These are phyloP conservation scores for Manis crassicaudata DNA, from an alignment of 2,797 vertebrate species.

Conservation along the genomic window DNA sequence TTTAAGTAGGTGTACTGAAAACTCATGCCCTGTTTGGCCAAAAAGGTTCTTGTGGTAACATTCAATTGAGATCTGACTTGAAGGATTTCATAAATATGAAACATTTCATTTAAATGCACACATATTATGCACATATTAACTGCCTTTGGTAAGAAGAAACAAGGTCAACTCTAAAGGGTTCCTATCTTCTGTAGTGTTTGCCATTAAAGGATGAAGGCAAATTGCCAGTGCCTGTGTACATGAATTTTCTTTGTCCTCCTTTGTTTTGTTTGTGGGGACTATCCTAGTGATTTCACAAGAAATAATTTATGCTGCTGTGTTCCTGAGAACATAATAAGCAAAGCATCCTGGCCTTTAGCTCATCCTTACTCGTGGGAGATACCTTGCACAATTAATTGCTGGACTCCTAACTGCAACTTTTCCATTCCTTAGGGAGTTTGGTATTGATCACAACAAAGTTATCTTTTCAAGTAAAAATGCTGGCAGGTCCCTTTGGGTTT, in stretches of 20 bases:
- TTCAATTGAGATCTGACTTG: background rate
- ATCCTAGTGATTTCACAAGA: constrained; percentile 45
- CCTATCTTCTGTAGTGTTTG: background rate
- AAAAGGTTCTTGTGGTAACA: background rate
- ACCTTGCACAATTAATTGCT: background rate
- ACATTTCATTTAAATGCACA: background rate
- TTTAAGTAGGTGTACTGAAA: background rate
- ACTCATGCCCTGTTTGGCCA: background rate
- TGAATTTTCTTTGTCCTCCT: constrained; percentile 57
- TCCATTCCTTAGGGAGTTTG: constrained; percentile 17
- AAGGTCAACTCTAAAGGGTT: constrained; percentile 44
- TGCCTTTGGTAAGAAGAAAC: constrained; percentile 32
- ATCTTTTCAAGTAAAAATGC: constrained; percentile 48
- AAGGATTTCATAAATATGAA: background rate
- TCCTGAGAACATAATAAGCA: constrained; percentile 31
- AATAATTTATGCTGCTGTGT: constrained; percentile 6
- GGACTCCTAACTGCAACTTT: background rate
- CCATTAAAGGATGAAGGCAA: constrained; percentile 54
- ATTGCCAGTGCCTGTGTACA: background rate
- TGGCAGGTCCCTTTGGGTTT: background rate
- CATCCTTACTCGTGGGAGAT: background rate
- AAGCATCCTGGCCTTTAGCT: background rate
- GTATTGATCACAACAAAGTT: constrained; percentile 45
- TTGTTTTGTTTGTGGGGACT: constrained; percentile 40
- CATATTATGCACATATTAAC: background rate